Evolutionary conservation across 2,113 vertebrate genomes (phyloP), one percentile per base, ranked within the genome.

Genomic region (Chinchilla lanigera): DNA sequence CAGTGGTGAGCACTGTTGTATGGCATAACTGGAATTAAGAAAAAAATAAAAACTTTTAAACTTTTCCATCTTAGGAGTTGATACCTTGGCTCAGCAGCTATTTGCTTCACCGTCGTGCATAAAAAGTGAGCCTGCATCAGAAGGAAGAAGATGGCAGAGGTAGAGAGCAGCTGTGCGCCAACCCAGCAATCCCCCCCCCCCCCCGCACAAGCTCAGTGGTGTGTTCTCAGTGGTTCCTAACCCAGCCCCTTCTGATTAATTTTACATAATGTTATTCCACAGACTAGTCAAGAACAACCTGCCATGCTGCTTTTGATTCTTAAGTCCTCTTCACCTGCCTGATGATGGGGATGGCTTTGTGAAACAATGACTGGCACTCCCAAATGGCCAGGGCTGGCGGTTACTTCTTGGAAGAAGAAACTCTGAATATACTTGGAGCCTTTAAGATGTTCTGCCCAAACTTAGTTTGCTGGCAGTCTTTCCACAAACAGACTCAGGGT

Each of bases 1-100:
- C 99, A 99, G 98, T 99, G 99, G 99, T 99, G 99, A 69, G 99
- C 99, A 12, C 99, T 99, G 99, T 99, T 99, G 98, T 99, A 99
- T 94, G 99, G 99, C 99, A 99, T 99, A 98, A 99, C 99, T 99
- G 98, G 77, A 99, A 98, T n/a, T 95, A 98, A 98, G 94, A 89
- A 97, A 86, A 96, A 56, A 75, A 86, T 84, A 77, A 85, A 75
- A 77, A 92, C 22, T 52, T 91, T 47, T 97, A 93, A 98, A 95
- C 98, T 93, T 75, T 82, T 95, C 52, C 54, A 93, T 63, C 52
- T 97, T 52, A 95, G 75, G 52, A 77, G 50, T 69, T n/a, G 67
- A 54, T 24, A 67, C 56, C 1, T 81, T 89, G 96, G 93, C 85
- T 95, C 28, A 54, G 65, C 14, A 35, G 92, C 89, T 96, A 56